Conservation (phyloP, 2,797 vertebrate genomes). For the Argentina silus region DNA sequence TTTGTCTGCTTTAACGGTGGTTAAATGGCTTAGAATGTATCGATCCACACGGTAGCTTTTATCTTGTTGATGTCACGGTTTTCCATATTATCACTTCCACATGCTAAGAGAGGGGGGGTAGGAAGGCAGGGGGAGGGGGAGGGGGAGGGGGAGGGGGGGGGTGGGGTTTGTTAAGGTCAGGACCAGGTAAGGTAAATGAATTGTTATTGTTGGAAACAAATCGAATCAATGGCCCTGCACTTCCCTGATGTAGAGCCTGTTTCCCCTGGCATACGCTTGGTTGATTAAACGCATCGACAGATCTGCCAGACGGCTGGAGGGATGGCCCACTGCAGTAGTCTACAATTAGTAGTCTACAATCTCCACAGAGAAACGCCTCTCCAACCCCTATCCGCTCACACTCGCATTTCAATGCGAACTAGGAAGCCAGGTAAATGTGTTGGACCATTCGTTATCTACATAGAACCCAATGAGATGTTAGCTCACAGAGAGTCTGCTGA, state of each 20-base stretch:
- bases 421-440: conserved; percentile 43
- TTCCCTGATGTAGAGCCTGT: conserved; percentile 58
- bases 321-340: conserved; percentile 51
- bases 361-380: conserved; percentile 5
- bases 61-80: too few species aligned
- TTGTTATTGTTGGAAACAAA: conserved; percentile 48
- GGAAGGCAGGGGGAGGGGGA: background rate
- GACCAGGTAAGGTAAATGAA: conserved; percentile 34
- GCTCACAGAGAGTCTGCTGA: too few species aligned
- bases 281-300: conserved; percentile 74
- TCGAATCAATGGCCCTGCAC: conserved; percentile 64
- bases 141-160: background rate
- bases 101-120: conserved; percentile 6
- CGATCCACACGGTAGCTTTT: too few species aligned
- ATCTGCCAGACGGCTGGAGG: conserved; percentile 58
- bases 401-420: conserved; percentile 44
- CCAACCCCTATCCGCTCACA: background rate
- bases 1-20: too few species aligned
- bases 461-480: too few species aligned
- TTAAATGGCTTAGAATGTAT: too few species aligned
- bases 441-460: too few species aligned
- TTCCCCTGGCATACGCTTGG: conserved; percentile 57
- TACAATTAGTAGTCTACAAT: conserved; percentile 24
- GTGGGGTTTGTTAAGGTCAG: background rate
- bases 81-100: background rate